Evolutionary conservation across 2,113 vertebrate species (phyloP).

Genomic region (Callopanchax toddi): DNA sequence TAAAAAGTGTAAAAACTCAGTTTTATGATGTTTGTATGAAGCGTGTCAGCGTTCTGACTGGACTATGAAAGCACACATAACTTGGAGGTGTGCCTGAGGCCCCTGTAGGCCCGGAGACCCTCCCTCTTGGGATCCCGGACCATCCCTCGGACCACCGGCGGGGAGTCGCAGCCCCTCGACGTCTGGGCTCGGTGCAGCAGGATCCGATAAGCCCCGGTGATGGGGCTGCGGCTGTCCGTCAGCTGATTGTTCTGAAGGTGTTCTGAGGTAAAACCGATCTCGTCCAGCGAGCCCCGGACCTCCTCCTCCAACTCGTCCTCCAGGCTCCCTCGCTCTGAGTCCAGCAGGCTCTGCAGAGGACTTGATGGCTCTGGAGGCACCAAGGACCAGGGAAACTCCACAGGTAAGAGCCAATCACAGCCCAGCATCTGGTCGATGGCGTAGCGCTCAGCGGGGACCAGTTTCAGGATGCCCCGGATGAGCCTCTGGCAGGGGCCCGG

Average conservation of each 20-base stretch:
- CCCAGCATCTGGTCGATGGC: constrained; percentile 88
- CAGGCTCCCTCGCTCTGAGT: constrained; percentile 58
- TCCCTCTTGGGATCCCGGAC: constrained; percentile 82
- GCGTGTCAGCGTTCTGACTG: no score
- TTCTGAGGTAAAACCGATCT: constrained; percentile 85
- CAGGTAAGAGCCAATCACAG: constrained; percentile 90
- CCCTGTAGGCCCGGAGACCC: constrained; percentile 77
- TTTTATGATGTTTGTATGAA: no score
- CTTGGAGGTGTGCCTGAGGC: constrained; percentile 89
- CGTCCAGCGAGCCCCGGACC: constrained; percentile 81
- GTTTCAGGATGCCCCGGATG: constrained; percentile 87
- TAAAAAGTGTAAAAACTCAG: background rate
- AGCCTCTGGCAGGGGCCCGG: constrained; percentile 88
- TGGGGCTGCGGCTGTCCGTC: constrained; percentile 80
- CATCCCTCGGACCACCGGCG: constrained; percentile 82
- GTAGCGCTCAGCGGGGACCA: constrained; percentile 78
- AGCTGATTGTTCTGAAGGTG: constrained; percentile 84
- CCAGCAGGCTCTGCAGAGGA: constrained; percentile 75
- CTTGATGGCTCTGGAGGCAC: constrained; percentile 74
- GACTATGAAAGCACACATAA: constrained; percentile 88
- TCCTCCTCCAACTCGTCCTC: constrained; percentile 83
- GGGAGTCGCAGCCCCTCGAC: constrained; percentile 80
- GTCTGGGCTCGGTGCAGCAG: constrained; percentile 86
- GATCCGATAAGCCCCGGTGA: constrained; percentile 90
- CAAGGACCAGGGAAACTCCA: constrained; percentile 83